Evolutionary conservation across 92 coral and sea anemone genomes (phyloP).

Genomic region (Porites rus): DNA sequence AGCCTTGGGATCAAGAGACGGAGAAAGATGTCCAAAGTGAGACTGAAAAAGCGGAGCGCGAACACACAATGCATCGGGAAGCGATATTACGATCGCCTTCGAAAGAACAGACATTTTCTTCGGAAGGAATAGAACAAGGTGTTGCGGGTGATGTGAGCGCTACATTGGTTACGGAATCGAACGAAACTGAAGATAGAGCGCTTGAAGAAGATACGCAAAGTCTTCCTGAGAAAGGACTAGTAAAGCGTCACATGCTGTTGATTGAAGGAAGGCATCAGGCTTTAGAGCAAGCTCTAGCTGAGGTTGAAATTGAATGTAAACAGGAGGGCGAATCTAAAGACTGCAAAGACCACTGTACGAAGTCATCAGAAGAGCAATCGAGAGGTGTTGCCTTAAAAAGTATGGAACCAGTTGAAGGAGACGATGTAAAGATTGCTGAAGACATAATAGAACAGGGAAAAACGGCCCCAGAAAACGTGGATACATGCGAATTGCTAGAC

Average conservation of each 20-base stretch:
- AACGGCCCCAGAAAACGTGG: background rate
- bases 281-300: constrained; percentile 15
- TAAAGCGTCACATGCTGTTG: constrained; percentile 58
- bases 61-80: background rate
- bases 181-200: background rate
- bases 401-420: background rate
- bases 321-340: constrained; percentile 8
- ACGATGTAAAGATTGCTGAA: background rate
- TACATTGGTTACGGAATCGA: background rate
- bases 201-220: background rate
- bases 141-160: background rate
- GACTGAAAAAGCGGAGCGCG: background rate
- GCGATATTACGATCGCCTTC: background rate
- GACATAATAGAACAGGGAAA: background rate
- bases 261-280: constrained; percentile 56
- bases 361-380: background rate
- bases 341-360: background rate
- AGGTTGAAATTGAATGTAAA: background rate
- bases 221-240: constrained; percentile 44
- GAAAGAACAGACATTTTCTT: background rate
- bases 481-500: background rate
- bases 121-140: background rate
- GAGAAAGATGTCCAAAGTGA: background rate
- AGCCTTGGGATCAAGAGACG: constrained; percentile 25
- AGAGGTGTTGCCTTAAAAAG: background rate